phyloP scores from a whole-genome alignment of 2,797 vertebrate genomes.

The Syncerus caffer region DNA sequence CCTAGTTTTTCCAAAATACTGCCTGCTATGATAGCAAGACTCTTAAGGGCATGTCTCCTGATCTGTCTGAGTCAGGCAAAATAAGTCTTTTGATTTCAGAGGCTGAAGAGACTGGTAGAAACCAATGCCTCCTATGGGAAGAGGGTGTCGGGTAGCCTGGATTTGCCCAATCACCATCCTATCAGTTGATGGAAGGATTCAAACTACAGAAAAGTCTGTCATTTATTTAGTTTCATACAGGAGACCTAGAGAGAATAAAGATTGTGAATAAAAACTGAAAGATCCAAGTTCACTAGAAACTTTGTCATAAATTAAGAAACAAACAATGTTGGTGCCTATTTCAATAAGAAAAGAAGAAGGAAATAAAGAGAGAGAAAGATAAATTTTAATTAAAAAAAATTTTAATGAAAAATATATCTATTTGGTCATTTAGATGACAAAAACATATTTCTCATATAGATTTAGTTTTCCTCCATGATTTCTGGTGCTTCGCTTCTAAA shows the following conservation, averaged over 20 bases:
- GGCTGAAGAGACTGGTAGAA: not conserved
- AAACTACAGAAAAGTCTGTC: not conserved
- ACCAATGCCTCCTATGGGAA: not conserved
- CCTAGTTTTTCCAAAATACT: not conserved
- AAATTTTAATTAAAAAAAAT: fast-evolving
- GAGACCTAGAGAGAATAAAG: not conserved
- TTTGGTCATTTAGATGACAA: not conserved
- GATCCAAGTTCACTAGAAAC: not conserved
- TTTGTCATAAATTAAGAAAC: not conserved
- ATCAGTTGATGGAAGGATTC: not conserved
- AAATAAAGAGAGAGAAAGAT: not conserved
- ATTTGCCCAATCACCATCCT: not conserved
- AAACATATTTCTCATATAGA: not conserved
- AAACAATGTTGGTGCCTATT: not conserved
- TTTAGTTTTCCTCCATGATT: not conserved
- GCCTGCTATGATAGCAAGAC: not conserved
- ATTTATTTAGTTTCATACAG: not conserved
- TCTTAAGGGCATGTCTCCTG: not conserved
- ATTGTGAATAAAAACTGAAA: not conserved
- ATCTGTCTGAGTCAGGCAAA: not conserved
- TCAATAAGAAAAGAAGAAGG: not conserved
- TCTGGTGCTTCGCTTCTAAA: not conserved
- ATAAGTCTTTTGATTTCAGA: not conserved
- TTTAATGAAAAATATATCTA: not conserved
- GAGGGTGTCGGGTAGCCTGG: not conserved